Conservation (phyloP, 2,888 invertebrate species). For the Cantharis lateralis region DNA sequence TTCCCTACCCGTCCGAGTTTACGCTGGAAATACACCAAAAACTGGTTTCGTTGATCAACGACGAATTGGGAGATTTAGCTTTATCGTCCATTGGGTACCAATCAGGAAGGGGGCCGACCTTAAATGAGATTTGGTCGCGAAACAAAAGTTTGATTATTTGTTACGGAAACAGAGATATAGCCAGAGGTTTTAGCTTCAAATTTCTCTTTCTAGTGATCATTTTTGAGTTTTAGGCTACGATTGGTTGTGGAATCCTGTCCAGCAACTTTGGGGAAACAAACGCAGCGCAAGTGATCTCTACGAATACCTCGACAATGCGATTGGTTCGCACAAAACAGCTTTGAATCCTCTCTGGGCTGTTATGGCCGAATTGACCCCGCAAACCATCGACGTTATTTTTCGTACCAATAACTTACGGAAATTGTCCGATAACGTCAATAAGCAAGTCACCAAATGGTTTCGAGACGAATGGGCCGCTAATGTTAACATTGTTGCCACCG, state of each 20-base stretch:
- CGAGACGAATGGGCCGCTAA: slow-evolving; percentile 67
- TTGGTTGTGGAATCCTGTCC: slow-evolving; percentile 63
- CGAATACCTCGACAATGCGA: slow-evolving; percentile 55
- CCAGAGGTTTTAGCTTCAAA: slow-evolving; percentile 45
- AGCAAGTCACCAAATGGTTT: slow-evolving; percentile 71
- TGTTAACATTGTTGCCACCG: slow-evolving; percentile 74
- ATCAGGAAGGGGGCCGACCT: slow-evolving; percentile 58
- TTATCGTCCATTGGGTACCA: slow-evolving; percentile 56
- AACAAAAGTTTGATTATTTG: slow-evolving; percentile 63
- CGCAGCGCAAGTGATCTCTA: slow-evolving; percentile 60
- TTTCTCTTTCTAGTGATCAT: not conserved
- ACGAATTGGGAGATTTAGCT: slow-evolving; percentile 60
- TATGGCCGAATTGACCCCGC: slow-evolving; percentile 77
- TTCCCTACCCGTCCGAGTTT: slow-evolving; percentile 61
- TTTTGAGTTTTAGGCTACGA: slow-evolving; percentile 44
- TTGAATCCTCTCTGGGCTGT: slow-evolving; percentile 63
- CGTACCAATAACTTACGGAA: slow-evolving; percentile 65
- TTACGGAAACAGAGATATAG: slow-evolving; percentile 60
- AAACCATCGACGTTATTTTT: slow-evolving; percentile 65
- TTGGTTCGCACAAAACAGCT: slow-evolving; percentile 54
- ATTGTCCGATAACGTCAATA: slow-evolving; percentile 70
- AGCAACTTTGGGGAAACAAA: slow-evolving; percentile 71
- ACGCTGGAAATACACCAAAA: slow-evolving; percentile 54
- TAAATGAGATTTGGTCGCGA: slow-evolving; percentile 62
- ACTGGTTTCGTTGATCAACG: slow-evolving; percentile 58